Conservation (phyloP, 2,113 vertebrate genomes). For the Andinoacara biseriatus region DNA sequence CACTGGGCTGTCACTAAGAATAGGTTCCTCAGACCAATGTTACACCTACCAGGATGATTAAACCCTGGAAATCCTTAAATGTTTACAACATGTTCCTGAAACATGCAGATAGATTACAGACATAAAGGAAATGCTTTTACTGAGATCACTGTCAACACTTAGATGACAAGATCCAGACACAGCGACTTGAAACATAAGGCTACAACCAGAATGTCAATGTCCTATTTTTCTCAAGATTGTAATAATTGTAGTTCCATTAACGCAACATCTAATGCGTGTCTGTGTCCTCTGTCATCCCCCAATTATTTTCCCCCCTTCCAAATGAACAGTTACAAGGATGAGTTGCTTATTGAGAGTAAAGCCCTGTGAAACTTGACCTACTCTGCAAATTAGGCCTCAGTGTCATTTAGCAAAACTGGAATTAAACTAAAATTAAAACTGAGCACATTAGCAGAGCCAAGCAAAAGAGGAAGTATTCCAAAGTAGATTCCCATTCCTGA, state of each 20-base stretch:
- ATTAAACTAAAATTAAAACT: too few species aligned
- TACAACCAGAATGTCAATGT: not conserved
- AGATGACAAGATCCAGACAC: not conserved
- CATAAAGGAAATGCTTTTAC: not conserved
- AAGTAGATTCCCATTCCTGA: not conserved
- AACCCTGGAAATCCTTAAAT: not conserved
- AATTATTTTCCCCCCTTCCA: not conserved
- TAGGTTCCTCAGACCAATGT: not conserved
- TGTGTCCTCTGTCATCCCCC: not conserved
- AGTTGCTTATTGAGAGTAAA: not conserved
- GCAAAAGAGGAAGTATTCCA: not conserved
- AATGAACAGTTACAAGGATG: not conserved
- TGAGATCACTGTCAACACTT: not conserved
- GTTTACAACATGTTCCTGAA: conserved; percentile 8
- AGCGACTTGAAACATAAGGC: not conserved
- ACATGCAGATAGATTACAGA: conserved; percentile 4
- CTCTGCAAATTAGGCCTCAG: not conserved
- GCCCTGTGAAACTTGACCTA: not conserved
- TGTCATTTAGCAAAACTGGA: not conserved
- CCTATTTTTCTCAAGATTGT: not conserved
- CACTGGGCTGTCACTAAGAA: conserved; percentile 36
- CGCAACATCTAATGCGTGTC: not conserved
- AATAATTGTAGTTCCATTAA: not conserved
- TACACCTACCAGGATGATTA: conserved; percentile 2
- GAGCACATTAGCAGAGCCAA: not conserved